phyloP scores from a whole-genome alignment of 2,888 invertebrate genomes.

The Zygothrica quintamaculata region DNA sequence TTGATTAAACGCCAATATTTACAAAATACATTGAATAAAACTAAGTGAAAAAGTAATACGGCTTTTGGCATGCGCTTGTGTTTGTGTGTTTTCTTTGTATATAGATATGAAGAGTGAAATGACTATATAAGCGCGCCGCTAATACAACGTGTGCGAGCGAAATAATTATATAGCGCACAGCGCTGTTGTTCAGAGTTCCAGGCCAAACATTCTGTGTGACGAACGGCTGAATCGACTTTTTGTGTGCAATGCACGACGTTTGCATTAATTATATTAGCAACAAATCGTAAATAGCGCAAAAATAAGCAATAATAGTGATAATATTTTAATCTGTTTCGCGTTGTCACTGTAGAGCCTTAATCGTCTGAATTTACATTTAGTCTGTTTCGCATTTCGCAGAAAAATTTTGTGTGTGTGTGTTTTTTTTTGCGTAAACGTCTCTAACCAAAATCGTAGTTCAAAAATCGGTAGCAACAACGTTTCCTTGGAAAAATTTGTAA shows the following conservation, averaged over 20 bases:
- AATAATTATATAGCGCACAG: conserved; percentile 53
- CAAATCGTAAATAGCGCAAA: conserved; percentile 54
- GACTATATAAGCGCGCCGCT: conserved; percentile 31
- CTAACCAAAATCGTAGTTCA: conserved; percentile 61
- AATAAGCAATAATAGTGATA: conserved; percentile 17
- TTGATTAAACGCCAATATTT: conserved; percentile 8
- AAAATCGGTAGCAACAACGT: conserved; percentile 74
- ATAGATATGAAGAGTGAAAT: conserved; percentile 67
- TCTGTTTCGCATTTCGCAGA: conserved; percentile 28
- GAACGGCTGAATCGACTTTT: conserved; percentile 78
- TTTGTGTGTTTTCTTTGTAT: conserved; percentile 79
- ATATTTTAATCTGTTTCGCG: conserved; percentile 12
- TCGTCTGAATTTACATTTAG: conserved; percentile 33
- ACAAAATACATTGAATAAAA: conserved; percentile 26
- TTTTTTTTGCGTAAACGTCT: conserved; percentile 66
- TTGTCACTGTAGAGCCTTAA: conserved; percentile 16
- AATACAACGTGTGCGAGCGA: conserved; percentile 52
- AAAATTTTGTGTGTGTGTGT: conserved; percentile 41
- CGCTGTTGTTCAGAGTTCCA: conserved; percentile 76
- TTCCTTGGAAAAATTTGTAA: conserved; percentile 79
- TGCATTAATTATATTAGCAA: conserved; percentile 72
- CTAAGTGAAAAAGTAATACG: conserved; percentile 74
- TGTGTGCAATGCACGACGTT: conserved; percentile 71
- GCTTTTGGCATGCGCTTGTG: conserved; percentile 60
- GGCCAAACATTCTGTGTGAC: conserved; percentile 70